phyloP scores from a whole-genome alignment of 2,797 vertebrate species.

The Hyperoplus immaculatus region DNA sequence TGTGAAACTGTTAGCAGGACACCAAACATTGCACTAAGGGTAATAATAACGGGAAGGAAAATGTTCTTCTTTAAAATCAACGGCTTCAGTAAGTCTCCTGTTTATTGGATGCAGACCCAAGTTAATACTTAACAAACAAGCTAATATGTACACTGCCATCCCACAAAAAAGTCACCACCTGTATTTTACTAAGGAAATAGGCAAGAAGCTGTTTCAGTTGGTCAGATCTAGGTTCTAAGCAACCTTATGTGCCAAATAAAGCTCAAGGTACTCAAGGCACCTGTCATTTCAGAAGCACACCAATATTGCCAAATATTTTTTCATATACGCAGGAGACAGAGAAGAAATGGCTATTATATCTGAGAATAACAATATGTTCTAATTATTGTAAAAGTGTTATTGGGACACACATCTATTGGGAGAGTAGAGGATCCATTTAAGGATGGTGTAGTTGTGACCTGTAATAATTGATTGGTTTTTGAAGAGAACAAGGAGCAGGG shows the following conservation, averaged over 20 bases:
- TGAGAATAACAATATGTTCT: not conserved
- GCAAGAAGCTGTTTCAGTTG: too few relatives aligned
- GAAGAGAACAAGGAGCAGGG: constrained; percentile 13
- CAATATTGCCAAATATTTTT: not conserved
- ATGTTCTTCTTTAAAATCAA: not conserved
- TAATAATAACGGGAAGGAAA: not conserved
- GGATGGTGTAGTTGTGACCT: constrained; percentile 12
- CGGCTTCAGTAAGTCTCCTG: not conserved
- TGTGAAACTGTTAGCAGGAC: constrained; percentile 5
- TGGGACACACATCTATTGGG: not conserved
- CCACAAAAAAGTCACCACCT: too few relatives aligned
- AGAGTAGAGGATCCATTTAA: constrained; percentile 7
- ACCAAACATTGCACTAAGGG: not conserved
- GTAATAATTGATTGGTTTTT: constrained; percentile 24
- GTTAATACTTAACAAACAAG: not conserved
- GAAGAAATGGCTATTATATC: not conserved
- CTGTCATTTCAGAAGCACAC: constrained; percentile 1
- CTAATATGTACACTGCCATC: not conserved
- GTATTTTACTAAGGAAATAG: too few relatives aligned
- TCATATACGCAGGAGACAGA: not conserved
- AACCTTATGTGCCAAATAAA: too few relatives aligned
- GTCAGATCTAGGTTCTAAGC: too few relatives aligned
- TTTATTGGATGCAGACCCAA: not conserved
- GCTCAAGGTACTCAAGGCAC: not conserved
- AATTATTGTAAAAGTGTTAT: not conserved